phyloP scores from a whole-genome alignment of 2,888 invertebrate genomes.

The Nomada ferruginata region DNA sequence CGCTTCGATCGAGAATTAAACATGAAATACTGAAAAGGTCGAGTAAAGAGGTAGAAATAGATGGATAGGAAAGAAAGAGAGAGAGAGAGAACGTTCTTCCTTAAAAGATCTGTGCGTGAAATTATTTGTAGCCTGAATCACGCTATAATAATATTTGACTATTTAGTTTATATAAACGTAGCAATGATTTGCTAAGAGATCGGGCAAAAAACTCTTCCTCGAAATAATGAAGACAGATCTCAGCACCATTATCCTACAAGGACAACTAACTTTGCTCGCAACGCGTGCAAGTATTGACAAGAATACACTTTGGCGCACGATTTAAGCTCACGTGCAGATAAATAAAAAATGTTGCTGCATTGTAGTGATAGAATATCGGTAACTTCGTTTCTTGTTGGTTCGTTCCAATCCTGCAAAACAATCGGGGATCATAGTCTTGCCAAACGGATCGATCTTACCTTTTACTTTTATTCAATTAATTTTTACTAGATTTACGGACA shows the following conservation, averaged over 20 bases:
- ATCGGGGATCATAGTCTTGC: not conserved
- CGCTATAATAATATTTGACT: constrained; percentile 51
- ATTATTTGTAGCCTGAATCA: constrained; percentile 44
- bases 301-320: constrained; percentile 77
- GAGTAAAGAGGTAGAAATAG: constrained; percentile 27
- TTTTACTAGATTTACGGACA: no score
- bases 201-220: constrained; percentile 53
- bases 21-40: constrained; percentile 33
- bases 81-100: constrained; percentile 55
- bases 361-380: constrained; percentile 49
- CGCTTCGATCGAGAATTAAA: constrained; percentile 15
- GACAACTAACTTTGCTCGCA: constrained; percentile 70
- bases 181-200: constrained; percentile 68
- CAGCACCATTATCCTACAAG: constrained; percentile 73
- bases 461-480: no score
- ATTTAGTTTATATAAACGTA: constrained; percentile 62
- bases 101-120: constrained; percentile 61
- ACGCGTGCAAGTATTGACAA: constrained; percentile 73
- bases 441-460: no score
- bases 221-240: constrained; percentile 68
- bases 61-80: constrained; percentile 30
- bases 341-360: constrained; percentile 61
- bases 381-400: constrained; percentile 37
- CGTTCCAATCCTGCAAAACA: constrained; percentile 43
- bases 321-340: constrained; percentile 49